Conservation (phyloP, 2,797 vertebrate genomes). For the Poliocrania exsul region DNA sequence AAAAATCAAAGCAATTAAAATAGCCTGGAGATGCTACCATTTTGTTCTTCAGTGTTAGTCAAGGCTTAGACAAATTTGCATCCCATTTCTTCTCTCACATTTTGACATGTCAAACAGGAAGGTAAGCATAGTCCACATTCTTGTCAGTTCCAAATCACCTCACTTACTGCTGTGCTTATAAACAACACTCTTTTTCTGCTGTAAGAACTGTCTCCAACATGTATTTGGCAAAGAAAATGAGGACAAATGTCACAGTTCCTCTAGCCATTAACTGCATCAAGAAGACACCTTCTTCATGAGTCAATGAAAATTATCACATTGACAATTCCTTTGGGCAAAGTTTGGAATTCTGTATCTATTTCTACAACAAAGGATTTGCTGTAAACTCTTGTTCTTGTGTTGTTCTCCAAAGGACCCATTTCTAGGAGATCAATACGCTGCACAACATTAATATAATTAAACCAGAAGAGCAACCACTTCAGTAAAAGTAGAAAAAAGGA, state of each 20-base stretch:
- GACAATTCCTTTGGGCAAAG: not conserved
- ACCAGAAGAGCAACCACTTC: not conserved
- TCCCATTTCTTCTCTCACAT: not conserved
- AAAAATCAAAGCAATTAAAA: not conserved
- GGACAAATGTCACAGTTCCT: not conserved
- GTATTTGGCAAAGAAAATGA: not conserved
- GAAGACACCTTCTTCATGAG: not conserved
- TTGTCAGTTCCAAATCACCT: not conserved
- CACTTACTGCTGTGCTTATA: not conserved
- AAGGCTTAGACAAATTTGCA: not conserved
- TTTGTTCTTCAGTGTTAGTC: not conserved
- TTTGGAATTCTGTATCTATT: not conserved
- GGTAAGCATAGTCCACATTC: not conserved
- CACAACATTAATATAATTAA: not conserved
- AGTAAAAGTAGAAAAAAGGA: not conserved
- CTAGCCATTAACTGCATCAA: not conserved
- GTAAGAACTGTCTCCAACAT: not conserved
- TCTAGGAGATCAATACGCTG: not conserved
- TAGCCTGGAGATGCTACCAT: not conserved
- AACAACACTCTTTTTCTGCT: not conserved
- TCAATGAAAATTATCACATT: not conserved
- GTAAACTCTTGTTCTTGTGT: not conserved
- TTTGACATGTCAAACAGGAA: not conserved
- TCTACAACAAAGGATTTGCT: not conserved
- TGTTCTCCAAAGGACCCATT: not conserved